phyloP scores from a whole-genome alignment of 2,888 invertebrate species.

The Standfussiana lucernea region DNA sequence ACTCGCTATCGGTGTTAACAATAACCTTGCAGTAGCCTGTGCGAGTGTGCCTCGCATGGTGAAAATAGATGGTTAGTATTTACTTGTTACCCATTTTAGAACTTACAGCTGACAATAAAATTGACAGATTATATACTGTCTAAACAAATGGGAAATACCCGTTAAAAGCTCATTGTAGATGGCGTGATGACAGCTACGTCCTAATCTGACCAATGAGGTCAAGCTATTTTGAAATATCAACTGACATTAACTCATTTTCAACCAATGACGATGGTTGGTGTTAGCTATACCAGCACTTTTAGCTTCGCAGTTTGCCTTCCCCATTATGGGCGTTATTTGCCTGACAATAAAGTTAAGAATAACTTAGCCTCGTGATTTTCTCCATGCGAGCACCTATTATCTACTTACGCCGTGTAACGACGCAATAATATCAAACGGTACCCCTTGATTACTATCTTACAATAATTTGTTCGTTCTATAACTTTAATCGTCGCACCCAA shows the following conservation, averaged over 20 bases:
- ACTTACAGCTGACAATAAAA: background rate
- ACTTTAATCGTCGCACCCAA: background rate
- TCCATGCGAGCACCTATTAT: constrained; percentile 9
- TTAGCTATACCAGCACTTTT: background rate
- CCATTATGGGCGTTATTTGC: background rate
- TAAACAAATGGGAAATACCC: background rate
- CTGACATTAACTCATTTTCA: background rate
- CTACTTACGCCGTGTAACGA: background rate
- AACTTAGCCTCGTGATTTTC: background rate
- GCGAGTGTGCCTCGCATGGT: constrained; percentile 1
- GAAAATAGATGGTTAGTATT: background rate
- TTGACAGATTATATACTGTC: background rate
- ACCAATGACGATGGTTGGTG: background rate
- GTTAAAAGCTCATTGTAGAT: background rate
- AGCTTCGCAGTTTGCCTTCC: background rate
- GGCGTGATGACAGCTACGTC: constrained; percentile 1
- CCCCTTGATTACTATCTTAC: constrained; percentile 6
- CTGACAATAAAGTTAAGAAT: background rate
- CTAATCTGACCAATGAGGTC: background rate
- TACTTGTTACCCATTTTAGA: background rate
- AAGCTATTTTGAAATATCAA: background rate
- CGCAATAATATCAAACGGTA: constrained; percentile 36
- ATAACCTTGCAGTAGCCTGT: background rate
- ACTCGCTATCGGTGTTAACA: constrained; percentile 25
- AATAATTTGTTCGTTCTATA: constrained; percentile 36